A percentile compares a stretch with the other conserved stretches of the same genome.
Evolutionary conservation across 2,113 vertebrate genomes (phyloP).

Genomic region (Sebastes fasciatus): DNA sequence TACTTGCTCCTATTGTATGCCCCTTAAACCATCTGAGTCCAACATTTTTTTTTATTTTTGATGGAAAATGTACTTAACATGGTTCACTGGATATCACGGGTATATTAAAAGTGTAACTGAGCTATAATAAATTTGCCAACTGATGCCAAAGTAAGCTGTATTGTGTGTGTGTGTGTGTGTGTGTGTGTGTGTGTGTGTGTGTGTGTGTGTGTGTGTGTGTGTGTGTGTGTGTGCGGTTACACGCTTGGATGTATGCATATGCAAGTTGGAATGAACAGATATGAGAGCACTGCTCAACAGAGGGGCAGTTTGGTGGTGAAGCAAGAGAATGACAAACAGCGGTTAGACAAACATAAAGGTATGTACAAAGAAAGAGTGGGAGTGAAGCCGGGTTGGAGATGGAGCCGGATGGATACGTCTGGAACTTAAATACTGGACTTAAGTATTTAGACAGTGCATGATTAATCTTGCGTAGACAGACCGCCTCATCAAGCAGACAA

Average conservation of each 20-base stretch:
- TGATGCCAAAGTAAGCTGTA: slow-evolving; percentile 4
- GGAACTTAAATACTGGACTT: slow-evolving; percentile 34
- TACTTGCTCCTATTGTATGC: not conserved
- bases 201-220: not conserved
- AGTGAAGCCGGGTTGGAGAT: slow-evolving; percentile 30
- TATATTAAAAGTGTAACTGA: slow-evolving; percentile 21
- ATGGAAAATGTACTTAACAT: slow-evolving; percentile 27
- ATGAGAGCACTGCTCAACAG: slow-evolving; percentile 3
- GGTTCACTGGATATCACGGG: slow-evolving; percentile 36
- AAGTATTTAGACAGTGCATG: slow-evolving; percentile 25
- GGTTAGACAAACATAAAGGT: slow-evolving; percentile 26
- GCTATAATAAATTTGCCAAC: slow-evolving; percentile 6
- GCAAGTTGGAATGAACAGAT: slow-evolving; percentile 16
- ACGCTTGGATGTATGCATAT: not conserved
- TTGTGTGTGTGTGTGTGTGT: not conserved
- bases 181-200: slow-evolving; percentile 9
- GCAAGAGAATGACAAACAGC: slow-evolving; percentile 34
- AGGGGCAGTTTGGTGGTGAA: slow-evolving; percentile 16
- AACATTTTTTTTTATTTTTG: slow-evolving; percentile 17
- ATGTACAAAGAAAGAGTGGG: slow-evolving; percentile 33
- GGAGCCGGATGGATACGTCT: not conserved
- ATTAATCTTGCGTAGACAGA: slow-evolving; percentile 21
- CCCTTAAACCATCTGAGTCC: not conserved
- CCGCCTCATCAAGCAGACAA: slow-evolving; percentile 26
- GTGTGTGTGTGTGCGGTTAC: not conserved